Evolutionary conservation across 2,797 vertebrate genomes (phyloP).

Genomic region (Psittacula derbiana): DNA sequence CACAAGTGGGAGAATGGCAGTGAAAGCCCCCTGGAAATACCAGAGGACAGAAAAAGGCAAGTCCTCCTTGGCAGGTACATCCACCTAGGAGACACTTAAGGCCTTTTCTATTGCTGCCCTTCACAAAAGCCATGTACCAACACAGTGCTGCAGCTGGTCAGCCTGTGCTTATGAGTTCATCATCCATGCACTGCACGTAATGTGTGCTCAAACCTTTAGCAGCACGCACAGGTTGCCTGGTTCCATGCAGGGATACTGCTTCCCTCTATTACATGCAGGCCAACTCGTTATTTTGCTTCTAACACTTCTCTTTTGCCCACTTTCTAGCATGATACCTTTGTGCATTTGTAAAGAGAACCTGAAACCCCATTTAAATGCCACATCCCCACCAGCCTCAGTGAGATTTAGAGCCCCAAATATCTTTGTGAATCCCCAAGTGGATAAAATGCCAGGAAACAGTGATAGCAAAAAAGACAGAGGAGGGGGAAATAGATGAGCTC

Average conservation of each 20-base stretch:
- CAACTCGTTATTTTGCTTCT: not conserved
- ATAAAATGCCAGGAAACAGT: not conserved
- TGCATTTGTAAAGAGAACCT: not conserved
- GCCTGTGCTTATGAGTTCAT: not conserved
- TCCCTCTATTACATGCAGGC: fast-evolving
- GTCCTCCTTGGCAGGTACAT: not conserved
- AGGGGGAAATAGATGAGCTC: not conserved
- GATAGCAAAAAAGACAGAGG: not conserved
- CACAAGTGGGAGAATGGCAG: not conserved
- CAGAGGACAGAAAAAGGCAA: not conserved
- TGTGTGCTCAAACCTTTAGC: fast-evolving
- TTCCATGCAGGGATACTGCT: fast-evolving
- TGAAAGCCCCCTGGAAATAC: not conserved
- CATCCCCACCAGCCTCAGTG: not conserved
- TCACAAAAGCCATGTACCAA: not conserved
- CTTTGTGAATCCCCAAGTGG: not conserved
- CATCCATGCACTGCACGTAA: fast-evolving
- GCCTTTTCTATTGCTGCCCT: not conserved
- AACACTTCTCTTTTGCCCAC: not conserved
- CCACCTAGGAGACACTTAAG: not conserved
- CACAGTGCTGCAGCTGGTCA: not conserved
- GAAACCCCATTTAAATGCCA: not conserved
- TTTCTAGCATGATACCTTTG: not conserved
- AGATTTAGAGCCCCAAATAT: not conserved
- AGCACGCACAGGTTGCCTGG: fast-evolving